Conservation (phyloP, 1,140 invertebrate species). For the Patella vulgata region DNA sequence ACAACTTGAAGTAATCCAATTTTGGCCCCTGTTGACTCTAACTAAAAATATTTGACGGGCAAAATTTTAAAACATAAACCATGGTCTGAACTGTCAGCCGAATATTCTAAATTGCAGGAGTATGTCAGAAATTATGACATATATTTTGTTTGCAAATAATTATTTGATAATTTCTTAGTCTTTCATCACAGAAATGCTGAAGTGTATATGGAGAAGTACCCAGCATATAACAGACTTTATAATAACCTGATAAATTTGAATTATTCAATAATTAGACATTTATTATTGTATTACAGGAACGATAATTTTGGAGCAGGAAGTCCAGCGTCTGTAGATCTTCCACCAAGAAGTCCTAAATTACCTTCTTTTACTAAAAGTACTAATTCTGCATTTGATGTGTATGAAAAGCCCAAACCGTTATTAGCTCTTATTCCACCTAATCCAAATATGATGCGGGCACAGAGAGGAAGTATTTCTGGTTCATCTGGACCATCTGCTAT, state of each 20-base stretch:
- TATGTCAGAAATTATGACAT: no score
- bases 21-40: not conserved
- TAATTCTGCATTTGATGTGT: conserved; percentile 43
- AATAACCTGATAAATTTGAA: no score
- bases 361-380: conserved; percentile 9
- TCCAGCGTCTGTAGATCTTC: conserved; percentile 6
- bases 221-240: no score
- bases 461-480: conserved; percentile 24
- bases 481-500: conserved; percentile 19
- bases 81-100: no score
- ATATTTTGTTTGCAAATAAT: no score
- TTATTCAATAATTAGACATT: no score
- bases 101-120: no score
- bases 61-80: no score
- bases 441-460: conserved; percentile 11
- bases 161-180: no score
- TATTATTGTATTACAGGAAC: not conserved
- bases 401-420: conserved; percentile 42
- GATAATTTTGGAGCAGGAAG: conserved; percentile 2
- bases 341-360: conserved; percentile 3
- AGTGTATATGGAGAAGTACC: no score
- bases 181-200: no score
- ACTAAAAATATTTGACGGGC: not conserved
- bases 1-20: not conserved
- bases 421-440: conserved; percentile 9